A percentile compares a stretch with the other conserved stretches of the same genome.
These are phyloP conservation scores for Gobius niger DNA, from an alignment of 2,113 vertebrate species.

Conservation along the genomic window DNA sequence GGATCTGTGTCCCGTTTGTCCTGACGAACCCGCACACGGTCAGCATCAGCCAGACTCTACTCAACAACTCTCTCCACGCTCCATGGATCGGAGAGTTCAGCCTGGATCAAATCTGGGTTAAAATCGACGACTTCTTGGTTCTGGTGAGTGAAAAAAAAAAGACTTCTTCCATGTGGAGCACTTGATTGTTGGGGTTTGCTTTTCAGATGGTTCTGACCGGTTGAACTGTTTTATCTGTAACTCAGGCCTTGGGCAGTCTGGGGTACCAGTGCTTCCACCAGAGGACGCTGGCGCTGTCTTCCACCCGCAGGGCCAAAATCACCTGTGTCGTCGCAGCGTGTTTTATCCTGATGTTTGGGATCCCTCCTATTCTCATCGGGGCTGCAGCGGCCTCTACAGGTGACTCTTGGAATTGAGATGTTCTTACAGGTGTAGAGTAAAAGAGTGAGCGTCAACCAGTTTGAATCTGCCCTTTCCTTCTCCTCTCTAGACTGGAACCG, in stretches of 20 bases:
- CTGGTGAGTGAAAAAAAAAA: conserved; percentile 33
- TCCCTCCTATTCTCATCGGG: conserved; percentile 73
- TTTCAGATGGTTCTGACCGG: too few relatives aligned
- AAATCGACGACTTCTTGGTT: conserved; percentile 44
- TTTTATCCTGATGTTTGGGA: conserved; percentile 58
- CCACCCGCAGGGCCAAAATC: conserved; percentile 53
- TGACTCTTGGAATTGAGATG: too few relatives aligned
- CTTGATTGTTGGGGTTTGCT: too few relatives aligned
- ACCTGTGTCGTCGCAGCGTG: conserved; percentile 66
- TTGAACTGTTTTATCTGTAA: too few relatives aligned
- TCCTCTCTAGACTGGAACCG: conserved; percentile 51
- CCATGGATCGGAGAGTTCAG: conserved; percentile 42
- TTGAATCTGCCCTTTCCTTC: too few relatives aligned
- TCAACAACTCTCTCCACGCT: conserved; percentile 37
- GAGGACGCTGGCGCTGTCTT: conserved; percentile 66
- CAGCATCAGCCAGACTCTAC: conserved; percentile 31
- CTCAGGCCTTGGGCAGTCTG: too few relatives aligned
- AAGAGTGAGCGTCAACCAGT: too few relatives aligned
- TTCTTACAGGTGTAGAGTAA: too few relatives aligned
- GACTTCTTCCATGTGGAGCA: too few relatives aligned
- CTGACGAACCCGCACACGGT: conserved; percentile 22
- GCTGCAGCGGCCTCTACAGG: conserved; percentile 76
- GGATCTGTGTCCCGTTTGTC: conserved; percentile 47
- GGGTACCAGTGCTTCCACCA: conserved; percentile 79
- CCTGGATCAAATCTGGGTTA: conserved; percentile 16